Evolutionary conservation across 1,140 invertebrate species (phyloP), one percentile per base, ranked within the genome.

Genomic region (Lasioglossum baleicum): DNA sequence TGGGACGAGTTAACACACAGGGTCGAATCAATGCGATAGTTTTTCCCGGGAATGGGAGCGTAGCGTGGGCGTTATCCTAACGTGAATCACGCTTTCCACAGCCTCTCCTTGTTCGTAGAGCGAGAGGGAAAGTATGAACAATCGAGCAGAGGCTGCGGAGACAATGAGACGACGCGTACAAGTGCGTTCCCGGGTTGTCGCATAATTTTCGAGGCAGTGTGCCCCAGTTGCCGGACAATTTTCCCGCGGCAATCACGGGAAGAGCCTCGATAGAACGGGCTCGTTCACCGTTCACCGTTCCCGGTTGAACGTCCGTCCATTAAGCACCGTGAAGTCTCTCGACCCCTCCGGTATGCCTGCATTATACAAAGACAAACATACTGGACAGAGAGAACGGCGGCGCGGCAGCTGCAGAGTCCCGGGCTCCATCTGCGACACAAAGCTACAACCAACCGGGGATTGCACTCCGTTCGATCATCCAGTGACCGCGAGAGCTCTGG

Each of bases 391-490:
- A 13, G 44, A 48, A 48, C 44, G 10, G 44, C 11, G 44, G 44
- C 44, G 44, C 44, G 13, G 51, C 5, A 15, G 69, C 0, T 11
- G 11, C 15, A 15, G 31, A 22, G 7, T 7, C 40, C 13, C 65
- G 26, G n/a, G 1, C 22, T 77, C 61, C 20, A 61, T 15, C 48
- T 76, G 11, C 2, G 56, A 6, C 20, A 31, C 20, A 61, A 69
- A 69, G 42, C 13, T 10, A 7, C 13, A 7, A 13, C 44, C 44
- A 48, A 10, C 22, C 2, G 2, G 8, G 13, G 40, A 40, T 63
- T 63, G 26, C 20, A 31, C 40, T 66, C 53, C n/a, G 40, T 40
- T 69, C 42, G 65, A 76, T 48, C 42, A 35, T 76, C 67, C 51
- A 35, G 15, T 22, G 40, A 53, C 53, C 48, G 40, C 56, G 40